phyloP scores from a whole-genome alignment of 2,888 invertebrate species.

The Argyra leucocephala region DNA sequence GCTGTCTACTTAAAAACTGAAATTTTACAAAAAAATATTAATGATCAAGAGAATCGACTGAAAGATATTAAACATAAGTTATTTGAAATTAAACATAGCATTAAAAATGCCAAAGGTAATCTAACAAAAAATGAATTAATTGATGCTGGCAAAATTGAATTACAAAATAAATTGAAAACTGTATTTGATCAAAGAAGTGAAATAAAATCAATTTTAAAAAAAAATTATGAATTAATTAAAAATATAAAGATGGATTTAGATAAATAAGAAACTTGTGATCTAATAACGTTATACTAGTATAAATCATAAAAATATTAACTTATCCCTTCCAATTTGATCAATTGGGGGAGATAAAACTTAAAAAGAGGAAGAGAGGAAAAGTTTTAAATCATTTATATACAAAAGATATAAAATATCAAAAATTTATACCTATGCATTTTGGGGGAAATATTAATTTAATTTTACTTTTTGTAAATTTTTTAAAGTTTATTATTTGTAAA shows the following conservation, averaged over 20 bases:
- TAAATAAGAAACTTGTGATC: no score
- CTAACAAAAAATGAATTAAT: slow-evolving; percentile 29
- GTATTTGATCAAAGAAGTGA: slow-evolving; percentile 38
- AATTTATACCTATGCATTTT: no score
- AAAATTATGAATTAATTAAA: slow-evolving; percentile 36
- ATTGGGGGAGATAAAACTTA: no score
- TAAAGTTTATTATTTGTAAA: no score
- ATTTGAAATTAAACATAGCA: slow-evolving; percentile 35
- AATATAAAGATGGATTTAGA: background rate
- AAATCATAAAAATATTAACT: no score
- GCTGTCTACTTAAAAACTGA: slow-evolving; percentile 74
- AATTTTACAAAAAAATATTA: slow-evolving; percentile 59
- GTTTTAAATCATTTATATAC: no score
- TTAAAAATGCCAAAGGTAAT: slow-evolving; percentile 32
- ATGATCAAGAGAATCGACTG: slow-evolving; percentile 37
- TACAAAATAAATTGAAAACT: slow-evolving; percentile 34
- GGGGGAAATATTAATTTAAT: no score
- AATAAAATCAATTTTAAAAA: slow-evolving; percentile 32
- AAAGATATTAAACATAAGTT: slow-evolving; percentile 36
- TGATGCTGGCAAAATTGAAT: slow-evolving; percentile 34
- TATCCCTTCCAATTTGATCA: no score
- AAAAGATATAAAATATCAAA: no score
- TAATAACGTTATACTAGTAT: no score
- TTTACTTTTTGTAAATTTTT: no score
- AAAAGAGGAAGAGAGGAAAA: no score